Conservation (phyloP, 1,140 invertebrate species). For the Ladona fulva region DNA sequence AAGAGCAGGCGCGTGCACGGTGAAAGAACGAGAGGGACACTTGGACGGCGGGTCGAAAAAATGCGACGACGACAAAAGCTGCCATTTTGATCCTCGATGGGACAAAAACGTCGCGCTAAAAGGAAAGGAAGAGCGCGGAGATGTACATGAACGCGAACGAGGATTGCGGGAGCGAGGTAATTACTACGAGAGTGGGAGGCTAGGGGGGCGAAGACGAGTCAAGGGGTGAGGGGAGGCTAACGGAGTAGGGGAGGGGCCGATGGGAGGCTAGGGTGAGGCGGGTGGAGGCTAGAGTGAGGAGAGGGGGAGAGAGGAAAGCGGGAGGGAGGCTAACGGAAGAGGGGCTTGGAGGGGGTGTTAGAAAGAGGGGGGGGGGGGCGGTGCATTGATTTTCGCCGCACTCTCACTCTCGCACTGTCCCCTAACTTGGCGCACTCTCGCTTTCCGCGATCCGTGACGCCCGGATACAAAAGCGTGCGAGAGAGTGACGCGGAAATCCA, state of each 20-base stretch:
- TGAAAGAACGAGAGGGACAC: too few species aligned
- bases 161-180: neutral
- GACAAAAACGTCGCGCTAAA: too few species aligned
- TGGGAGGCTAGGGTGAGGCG: neutral
- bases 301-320: neutral
- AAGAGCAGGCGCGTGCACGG: too few species aligned
- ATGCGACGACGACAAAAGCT: too few species aligned
- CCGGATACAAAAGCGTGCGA: too few species aligned
- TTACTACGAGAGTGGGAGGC: neutral
- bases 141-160: neutral
- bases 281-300: neutral
- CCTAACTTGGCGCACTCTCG: neutral
- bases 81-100: too few species aligned
- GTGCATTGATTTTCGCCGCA: neutral
- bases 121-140: too few species aligned
- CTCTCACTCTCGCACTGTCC: neutral
- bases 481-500: too few species aligned
- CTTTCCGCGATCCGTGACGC: too few species aligned
- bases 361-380: neutral
- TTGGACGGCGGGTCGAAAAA: too few species aligned
- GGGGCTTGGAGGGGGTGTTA: neutral
- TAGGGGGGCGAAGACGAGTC: neutral
- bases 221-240: neutral
- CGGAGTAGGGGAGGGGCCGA: neutral
- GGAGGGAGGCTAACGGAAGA: slow-evolving; percentile 11